These are phyloP conservation scores for Hyphantria cunea DNA, from an alignment of 1,140 invertebrate genomes.

Conservation along the genomic window DNA sequence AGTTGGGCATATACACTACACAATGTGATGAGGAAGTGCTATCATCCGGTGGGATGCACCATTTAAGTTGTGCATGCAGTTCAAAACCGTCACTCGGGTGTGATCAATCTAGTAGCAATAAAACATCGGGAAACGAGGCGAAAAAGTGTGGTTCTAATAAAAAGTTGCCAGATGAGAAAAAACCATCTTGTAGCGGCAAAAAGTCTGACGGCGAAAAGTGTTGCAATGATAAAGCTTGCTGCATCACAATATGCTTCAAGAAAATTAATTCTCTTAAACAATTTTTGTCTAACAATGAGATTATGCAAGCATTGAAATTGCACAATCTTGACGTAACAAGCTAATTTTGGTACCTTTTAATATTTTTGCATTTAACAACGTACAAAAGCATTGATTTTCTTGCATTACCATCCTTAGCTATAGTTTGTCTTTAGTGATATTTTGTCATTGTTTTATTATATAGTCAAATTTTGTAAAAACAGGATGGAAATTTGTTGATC, in stretches of 20 bases:
- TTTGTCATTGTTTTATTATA: neutral
- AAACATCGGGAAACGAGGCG: neutral
- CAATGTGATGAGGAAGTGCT: constrained; percentile 51
- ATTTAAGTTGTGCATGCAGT: constrained; percentile 58
- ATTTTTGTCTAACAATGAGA: constrained; percentile 59
- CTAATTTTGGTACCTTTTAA: constrained; percentile 40
- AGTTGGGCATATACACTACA: constrained; percentile 71
- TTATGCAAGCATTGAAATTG: constrained; percentile 57
- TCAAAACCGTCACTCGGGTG: constrained; percentile 2
- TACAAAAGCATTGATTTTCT: constrained; percentile 51
- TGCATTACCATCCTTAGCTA: constrained; percentile 23
- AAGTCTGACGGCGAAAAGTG: constrained; percentile 10
- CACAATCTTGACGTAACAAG: constrained; percentile 60
- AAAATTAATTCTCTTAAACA: constrained; percentile 69
- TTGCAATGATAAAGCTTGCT: constrained; percentile 57
- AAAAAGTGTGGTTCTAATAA: constrained; percentile 7
- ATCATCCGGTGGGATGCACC: constrained; percentile 46
- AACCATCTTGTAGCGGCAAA: constrained; percentile 6
- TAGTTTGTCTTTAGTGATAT: constrained; percentile 21
- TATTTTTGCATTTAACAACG: constrained; percentile 70
- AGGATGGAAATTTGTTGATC: too few species aligned
- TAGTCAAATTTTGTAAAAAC: too few species aligned
- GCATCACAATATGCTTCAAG: constrained; percentile 73
- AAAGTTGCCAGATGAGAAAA: constrained; percentile 1
- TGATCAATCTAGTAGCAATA: neutral